phyloP scores from a whole-genome alignment of 1,140 invertebrate species.

The Sarcophaga peregrina region DNA sequence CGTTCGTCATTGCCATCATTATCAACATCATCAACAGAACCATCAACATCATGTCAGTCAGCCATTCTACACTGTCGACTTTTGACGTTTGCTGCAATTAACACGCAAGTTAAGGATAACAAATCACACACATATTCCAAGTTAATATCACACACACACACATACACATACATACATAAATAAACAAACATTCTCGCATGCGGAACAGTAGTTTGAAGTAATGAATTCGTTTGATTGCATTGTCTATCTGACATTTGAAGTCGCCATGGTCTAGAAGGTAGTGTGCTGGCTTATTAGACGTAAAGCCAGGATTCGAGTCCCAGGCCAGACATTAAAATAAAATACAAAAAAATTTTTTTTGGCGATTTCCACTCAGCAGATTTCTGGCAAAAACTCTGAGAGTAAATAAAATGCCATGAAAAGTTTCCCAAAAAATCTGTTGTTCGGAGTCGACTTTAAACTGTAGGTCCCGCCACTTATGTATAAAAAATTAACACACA shows the following conservation, averaged over 20 bases:
- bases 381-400: too few relatives aligned
- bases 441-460: too few relatives aligned
- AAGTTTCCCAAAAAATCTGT: too few relatives aligned
- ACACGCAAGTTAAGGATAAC: constrained; percentile 44
- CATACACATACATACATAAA: background rate
- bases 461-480: too few relatives aligned
- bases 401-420: too few relatives aligned
- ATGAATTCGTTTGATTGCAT: background rate
- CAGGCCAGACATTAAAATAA: too few relatives aligned
- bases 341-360: too few relatives aligned
- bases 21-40: constrained; percentile 44
- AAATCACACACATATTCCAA: constrained; percentile 23
- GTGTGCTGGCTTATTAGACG: too few relatives aligned
- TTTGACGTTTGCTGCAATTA: constrained; percentile 47
- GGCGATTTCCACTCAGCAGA: too few relatives aligned
- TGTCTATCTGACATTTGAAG: background rate
- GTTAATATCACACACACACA: background rate
- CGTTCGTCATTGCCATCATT: constrained; percentile 41
- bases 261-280: too few relatives aligned
- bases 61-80: constrained; percentile 44
- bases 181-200: background rate
- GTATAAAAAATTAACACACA: too few relatives aligned
- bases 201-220: background rate
- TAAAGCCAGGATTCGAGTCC: too few relatives aligned
- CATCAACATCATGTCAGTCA: constrained; percentile 43